A percentile compares a stretch with the other conserved stretches of the same genome.
phyloP scores from a whole-genome alignment of 2,797 vertebrate genomes.

The Kryptolebias ocellatus region DNA sequence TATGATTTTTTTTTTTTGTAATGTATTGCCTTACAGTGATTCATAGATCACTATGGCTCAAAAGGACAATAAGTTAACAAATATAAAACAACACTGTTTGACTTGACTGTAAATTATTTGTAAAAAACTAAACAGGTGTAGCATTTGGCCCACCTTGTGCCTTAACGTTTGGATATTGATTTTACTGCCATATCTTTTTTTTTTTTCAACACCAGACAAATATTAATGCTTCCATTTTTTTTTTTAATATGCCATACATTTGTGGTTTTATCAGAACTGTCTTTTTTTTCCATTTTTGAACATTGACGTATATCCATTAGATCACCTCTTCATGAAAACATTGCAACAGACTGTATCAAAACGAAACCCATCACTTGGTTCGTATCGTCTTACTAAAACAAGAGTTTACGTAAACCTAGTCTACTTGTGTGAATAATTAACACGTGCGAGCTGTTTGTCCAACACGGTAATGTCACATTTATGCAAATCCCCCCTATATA shows the following conservation, averaged over 20 bases:
- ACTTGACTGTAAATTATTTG: slow-evolving; percentile 98
- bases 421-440: slow-evolving; percentile 55
- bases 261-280: slow-evolving; percentile 77
- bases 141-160: slow-evolving; percentile 93
- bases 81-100: slow-evolving; percentile 99
- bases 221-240: slow-evolving; percentile 75
- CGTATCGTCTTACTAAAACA: slow-evolving; percentile 64
- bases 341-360: slow-evolving; percentile 71
- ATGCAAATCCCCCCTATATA: slow-evolving; percentile 72
- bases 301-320: slow-evolving; percentile 55
- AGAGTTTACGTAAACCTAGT: slow-evolving; percentile 55
- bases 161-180: slow-evolving; percentile 92
- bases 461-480: slow-evolving; percentile 62
- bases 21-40: slow-evolving; percentile 95
- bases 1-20: slow-evolving; percentile 71
- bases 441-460: slow-evolving; percentile 49
- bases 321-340: slow-evolving; percentile 77
- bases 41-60: slow-evolving; percentile 88
- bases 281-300: slow-evolving; percentile 68
- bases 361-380: slow-evolving; percentile 74
- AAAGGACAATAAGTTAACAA: slow-evolving; percentile 96
- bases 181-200: slow-evolving; percentile 88
- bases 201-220: slow-evolving; percentile 79
- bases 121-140: slow-evolving; percentile 96
- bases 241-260: slow-evolving; percentile 63